Conservation (phyloP, 1,140 invertebrate species). For the Steinernema khuongi region DNA sequence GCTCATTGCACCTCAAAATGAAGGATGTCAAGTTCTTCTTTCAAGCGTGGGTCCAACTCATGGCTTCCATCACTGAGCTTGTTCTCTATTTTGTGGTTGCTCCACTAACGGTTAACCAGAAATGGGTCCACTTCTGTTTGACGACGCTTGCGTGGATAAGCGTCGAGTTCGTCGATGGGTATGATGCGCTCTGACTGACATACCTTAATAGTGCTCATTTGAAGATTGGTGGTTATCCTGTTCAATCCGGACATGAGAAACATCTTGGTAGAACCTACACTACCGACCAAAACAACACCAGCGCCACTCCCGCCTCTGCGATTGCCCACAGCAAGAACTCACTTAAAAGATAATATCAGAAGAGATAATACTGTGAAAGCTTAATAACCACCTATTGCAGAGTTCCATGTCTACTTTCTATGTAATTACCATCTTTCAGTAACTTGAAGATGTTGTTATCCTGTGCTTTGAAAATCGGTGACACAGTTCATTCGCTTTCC, state of each 20-base stretch:
- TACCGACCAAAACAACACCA: too few species aligned
- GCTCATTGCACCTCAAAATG: background rate
- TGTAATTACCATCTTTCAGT: too few species aligned
- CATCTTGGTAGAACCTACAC: too few species aligned
- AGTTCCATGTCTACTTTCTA: too few species aligned
- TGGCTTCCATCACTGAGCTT: background rate
- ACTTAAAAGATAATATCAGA: too few species aligned
- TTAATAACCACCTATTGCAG: too few species aligned
- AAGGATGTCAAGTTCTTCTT: constrained; percentile 9
- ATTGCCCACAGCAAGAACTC: too few species aligned
- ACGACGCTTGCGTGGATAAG: background rate
- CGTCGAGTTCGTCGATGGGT: background rate
- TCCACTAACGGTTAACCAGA: background rate
- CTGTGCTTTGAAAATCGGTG: too few species aligned
- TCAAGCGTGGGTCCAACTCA: background rate
- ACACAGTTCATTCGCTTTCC: too few species aligned
- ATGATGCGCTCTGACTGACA: background rate
- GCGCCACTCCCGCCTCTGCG: too few species aligned
- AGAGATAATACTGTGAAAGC: too few species aligned
- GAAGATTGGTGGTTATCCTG: background rate
- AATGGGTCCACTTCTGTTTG: background rate
- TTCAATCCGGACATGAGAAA: background rate
- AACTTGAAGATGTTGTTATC: too few species aligned
- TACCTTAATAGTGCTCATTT: background rate
- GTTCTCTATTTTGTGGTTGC: background rate